Evolutionary conservation across 2,888 invertebrate species (phyloP), one percentile per base, ranked within the genome.

Genomic region (Thecocarcelia acutangulata): DNA sequence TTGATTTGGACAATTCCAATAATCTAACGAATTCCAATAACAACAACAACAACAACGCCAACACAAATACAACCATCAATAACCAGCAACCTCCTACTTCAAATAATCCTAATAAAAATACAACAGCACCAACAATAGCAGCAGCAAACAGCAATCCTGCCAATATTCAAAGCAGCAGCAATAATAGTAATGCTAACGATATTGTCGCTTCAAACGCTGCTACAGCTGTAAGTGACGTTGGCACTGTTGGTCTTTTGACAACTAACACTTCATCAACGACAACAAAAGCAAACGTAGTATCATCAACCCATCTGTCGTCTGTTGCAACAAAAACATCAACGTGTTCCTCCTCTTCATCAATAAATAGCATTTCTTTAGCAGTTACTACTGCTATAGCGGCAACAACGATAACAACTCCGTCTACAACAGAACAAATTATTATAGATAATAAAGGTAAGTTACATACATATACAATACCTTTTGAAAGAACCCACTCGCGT

Each of bases 381-480:
- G 76, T 75, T n/a, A 40, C 68, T 8, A 66, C 78, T 21, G 21
- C 81, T 40, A 75, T 64, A 40, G 44, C 48, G 81, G 63, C 66
- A 80, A 80, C 33, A 17, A 75, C 84, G 80, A 83, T 73, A 48
- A 61, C 84, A 80, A 84, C 76, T 54, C 61, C 85, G 21, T 80
- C 85, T 40, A 86, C 88, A 63, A 85, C 84, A 80, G 84, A 83
- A 56, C 77, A 75, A 42, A 82, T 80, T 73, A 66, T 59, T 33
- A 86, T 90, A 80, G 93, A 93, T 86, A 87, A 90, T 80, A 92
- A 93, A 91, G 93, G 93, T 93, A 90, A 91, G 92, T 89, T 72
- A 48, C 56, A 56, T 17, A 46, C n/a, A n/a, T 24, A 24, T 24
- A 24, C 24, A 3, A 24, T 24, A 24, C 5, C n/a, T n/a, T n/a